Evolutionary conservation across 2,113 vertebrate species (phyloP), one percentile per base, ranked within the genome.

Genomic region (Daubentonia madagascariensis): DNA sequence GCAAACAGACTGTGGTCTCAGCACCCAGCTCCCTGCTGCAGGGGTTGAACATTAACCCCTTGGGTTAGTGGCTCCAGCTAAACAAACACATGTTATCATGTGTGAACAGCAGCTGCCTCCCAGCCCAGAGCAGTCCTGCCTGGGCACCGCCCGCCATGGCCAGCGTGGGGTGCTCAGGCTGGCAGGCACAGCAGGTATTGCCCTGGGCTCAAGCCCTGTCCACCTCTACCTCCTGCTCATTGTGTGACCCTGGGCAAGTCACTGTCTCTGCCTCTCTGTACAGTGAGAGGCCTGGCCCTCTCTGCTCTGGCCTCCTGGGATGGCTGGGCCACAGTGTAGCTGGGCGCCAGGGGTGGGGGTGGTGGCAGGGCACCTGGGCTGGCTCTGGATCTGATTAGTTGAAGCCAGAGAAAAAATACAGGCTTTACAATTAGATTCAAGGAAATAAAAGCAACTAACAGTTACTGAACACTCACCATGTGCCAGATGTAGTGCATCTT

Each of bases 21-120:
- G 22, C 8, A 0, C 67, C 20, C 25, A 12, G 81, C 32, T 40
- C 17, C 45, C 43, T 6, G 54, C 35, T 4, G 11, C 40, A 32
- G n/a, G 10, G 8, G 57, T 88, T 97, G 94, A 85, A 93, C 93
- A 94, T 96, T 95, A 97, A 92, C 72, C 28, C 23, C 30, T 37
- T 8, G 32, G 91, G 65, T 32, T 48, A 73, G 76, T n/a, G 85
- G n/a, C 72, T 50, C 14, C 65, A 16, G 70, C 57, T 91, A 79
- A 96, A 48, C 78, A 95, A 95, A 97, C 86, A 94, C 18, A 0
- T 0, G 6, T 45, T 92, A 94, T 96, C 98, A 59, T 86, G 6
- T 18, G 89, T 94, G 90, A 76, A 67, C 25, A 70, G 73, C 16
- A 28, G 90, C 68, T 16, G 17, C 57, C 63, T 40, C 54, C 57